A percentile compares a stretch with the other conserved stretches of the same genome.
Evolutionary conservation across 1,140 invertebrate species (phyloP).

Genomic region (Ladona fulva): DNA sequence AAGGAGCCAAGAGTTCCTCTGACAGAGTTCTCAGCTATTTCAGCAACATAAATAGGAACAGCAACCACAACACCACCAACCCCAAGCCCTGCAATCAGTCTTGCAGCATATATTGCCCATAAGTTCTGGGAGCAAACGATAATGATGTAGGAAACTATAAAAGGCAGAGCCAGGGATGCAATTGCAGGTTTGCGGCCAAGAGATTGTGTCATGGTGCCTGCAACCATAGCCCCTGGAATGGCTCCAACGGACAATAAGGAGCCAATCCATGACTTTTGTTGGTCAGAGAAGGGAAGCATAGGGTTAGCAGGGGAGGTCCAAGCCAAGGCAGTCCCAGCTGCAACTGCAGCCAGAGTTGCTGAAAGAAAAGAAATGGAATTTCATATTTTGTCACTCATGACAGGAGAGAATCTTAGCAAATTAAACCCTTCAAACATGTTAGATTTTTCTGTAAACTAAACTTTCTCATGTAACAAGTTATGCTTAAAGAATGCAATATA

Average conservation of each 20-base stretch:
- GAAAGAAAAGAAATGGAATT: conserved; percentile 22
- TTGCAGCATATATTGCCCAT: conserved; percentile 38
- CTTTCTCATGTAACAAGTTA: background rate
- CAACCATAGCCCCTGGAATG: conserved; percentile 35
- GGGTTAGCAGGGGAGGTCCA: conserved; percentile 52
- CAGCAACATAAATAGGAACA: conserved; percentile 45
- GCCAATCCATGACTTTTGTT: conserved; percentile 55
- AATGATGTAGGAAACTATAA: conserved; percentile 22
- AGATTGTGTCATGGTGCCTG: conserved; percentile 31
- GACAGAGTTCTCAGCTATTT: conserved; percentile 43
- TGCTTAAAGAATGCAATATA: background rate
- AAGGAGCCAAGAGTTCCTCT: conserved; percentile 51
- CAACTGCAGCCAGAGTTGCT: conserved; percentile 33
- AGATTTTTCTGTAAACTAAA: background rate
- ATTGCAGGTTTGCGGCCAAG: conserved; percentile 21
- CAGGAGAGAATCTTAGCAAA: background rate
- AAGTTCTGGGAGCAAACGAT: conserved; percentile 26
- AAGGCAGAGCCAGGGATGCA: conserved; percentile 21
- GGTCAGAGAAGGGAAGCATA: conserved; percentile 41
- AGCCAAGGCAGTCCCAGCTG: conserved; percentile 35
- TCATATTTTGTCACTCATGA: too few species aligned
- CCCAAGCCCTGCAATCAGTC: conserved; percentile 46
- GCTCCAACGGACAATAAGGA: conserved; percentile 44
- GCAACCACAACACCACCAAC: conserved; percentile 50
- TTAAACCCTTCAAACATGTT: background rate